phyloP scores from a whole-genome alignment of 2,797 vertebrate species.

The Sebastes iracundus region DNA sequence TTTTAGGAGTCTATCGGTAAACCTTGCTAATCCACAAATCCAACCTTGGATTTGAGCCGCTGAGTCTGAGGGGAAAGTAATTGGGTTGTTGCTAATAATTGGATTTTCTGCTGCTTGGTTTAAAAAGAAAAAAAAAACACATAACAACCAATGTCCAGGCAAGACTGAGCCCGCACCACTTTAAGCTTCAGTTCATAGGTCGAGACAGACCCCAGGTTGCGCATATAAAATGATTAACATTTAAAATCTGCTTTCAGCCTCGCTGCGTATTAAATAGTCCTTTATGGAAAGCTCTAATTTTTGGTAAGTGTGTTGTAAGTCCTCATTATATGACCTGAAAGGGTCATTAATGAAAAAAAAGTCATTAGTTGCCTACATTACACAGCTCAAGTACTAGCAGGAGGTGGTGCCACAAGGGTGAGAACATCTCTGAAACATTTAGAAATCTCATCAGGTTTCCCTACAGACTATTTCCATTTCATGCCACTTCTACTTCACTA shows the following conservation, averaged over 20 bases:
- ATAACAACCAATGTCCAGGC: constrained; percentile 76
- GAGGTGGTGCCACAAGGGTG: constrained; percentile 16
- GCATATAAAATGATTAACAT: constrained; percentile 83
- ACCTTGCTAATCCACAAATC: constrained; percentile 85
- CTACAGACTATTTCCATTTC: background rate
- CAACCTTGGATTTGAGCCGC: constrained; percentile 85
- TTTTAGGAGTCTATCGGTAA: constrained; percentile 81
- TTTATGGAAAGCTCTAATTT: constrained; percentile 70
- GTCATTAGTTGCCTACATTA: constrained; percentile 48
- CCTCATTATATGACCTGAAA: constrained; percentile 76
- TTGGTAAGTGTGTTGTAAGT: constrained; percentile 78
- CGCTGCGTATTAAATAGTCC: constrained; percentile 61
- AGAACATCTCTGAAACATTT: constrained; percentile 38
- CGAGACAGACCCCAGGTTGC: constrained; percentile 59
- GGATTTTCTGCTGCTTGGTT: constrained; percentile 87
- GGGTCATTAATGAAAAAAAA: constrained; percentile 63
- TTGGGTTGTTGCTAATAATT: constrained; percentile 88
- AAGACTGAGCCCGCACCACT: constrained; percentile 55
- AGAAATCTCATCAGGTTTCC: background rate
- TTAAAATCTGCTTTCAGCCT: constrained; percentile 75
- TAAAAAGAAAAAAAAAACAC: constrained; percentile 54
- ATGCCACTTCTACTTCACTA: background rate
- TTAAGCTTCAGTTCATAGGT: constrained; percentile 74
- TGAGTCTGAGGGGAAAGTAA: constrained; percentile 84
- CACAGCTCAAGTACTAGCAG: constrained; percentile 14